Conservation (phyloP, 2,797 vertebrate species). For the Thripadectes ignobilis region DNA sequence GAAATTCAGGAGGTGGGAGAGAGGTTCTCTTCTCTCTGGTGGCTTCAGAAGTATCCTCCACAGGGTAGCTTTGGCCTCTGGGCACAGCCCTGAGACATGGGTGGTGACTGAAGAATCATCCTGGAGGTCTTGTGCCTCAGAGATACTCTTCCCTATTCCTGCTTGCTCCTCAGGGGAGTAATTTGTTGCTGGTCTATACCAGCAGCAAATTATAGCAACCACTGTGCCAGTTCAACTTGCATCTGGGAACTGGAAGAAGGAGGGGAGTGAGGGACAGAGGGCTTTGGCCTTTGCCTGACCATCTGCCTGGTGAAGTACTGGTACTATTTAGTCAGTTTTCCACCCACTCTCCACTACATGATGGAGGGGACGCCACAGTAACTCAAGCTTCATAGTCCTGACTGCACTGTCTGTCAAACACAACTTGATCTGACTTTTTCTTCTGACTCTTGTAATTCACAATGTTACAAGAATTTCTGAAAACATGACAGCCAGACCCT, state of each 20-base stretch:
- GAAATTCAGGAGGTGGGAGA: conserved; percentile 48
- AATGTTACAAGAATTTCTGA: background rate
- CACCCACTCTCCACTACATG: background rate
- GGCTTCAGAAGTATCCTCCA: conserved; percentile 35
- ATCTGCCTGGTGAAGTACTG: conserved; percentile 49
- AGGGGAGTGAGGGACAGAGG: conserved; percentile 31
- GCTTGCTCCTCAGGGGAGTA: conserved; percentile 28
- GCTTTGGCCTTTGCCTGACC: conserved; percentile 62
- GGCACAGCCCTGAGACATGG: conserved; percentile 33
- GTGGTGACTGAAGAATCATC: background rate
- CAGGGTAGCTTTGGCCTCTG: background rate
- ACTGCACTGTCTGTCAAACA: conserved; percentile 3
- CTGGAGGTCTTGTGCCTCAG: conserved; percentile 31
- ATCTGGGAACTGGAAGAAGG: conserved; percentile 13
- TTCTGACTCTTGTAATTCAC: background rate
- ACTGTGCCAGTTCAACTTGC: conserved; percentile 39
- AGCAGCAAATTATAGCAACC: conserved; percentile 65
- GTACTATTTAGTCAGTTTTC: conserved; percentile 52
- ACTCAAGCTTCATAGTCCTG: background rate
- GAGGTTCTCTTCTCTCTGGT: conserved; percentile 59
- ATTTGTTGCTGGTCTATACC: conserved; percentile 70
- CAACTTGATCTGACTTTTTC: background rate
- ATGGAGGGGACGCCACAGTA: background rate
- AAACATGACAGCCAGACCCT: background rate
- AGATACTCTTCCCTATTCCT: conserved; percentile 17